These are phyloP conservation scores for Arenaria interpres DNA, from an alignment of 2,113 vertebrate genomes.

Conservation along the genomic window DNA sequence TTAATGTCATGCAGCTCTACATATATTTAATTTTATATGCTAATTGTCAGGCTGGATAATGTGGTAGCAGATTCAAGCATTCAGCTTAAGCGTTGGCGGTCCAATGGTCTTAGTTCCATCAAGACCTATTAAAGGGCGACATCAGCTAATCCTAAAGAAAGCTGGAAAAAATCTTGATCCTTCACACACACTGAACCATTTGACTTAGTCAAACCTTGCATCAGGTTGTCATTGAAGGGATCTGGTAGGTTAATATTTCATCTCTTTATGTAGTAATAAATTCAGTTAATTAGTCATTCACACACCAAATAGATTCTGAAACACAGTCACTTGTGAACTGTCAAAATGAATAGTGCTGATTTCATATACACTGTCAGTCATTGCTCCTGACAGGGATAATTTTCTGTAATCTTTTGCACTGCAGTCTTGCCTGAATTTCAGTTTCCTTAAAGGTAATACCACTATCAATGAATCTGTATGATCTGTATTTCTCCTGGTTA, in stretches of 20 bases:
- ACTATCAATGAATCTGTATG: background rate
- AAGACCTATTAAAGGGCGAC: background rate
- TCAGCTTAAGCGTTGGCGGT: background rate
- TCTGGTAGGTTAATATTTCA: background rate
- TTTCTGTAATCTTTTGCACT: background rate
- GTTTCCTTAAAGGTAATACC: background rate
- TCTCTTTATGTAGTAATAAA: background rate
- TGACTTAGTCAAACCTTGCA: background rate
- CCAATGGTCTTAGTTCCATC: background rate
- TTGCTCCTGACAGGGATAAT: background rate
- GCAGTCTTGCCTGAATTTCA: background rate
- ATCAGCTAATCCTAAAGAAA: background rate
- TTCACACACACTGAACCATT: background rate
- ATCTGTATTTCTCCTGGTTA: background rate
- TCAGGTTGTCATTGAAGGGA: background rate
- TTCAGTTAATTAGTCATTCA: conserved; percentile 31
- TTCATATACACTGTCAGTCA: conserved; percentile 47
- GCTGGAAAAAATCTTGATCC: background rate
- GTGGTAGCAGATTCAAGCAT: background rate
- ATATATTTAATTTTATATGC: background rate
- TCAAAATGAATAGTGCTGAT: conserved; percentile 23
- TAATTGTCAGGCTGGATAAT: background rate
- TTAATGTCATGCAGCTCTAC: background rate
- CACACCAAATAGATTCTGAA: background rate
- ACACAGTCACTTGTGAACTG: background rate